Base-by-base conservation (phyloP, 2,888 invertebrate genomes). In the Mythimna lalbum region DNA sequence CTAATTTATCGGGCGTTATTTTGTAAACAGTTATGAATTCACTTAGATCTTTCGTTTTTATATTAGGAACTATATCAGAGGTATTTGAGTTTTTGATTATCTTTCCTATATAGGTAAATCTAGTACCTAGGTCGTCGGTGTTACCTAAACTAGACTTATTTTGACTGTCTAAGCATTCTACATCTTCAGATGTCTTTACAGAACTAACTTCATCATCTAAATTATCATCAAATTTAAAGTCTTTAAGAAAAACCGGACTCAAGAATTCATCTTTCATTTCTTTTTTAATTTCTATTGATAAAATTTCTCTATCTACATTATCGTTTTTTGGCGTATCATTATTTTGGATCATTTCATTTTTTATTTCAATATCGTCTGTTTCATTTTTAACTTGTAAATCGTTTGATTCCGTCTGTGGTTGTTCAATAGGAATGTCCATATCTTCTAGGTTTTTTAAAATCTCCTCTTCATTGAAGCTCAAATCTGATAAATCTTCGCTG, bases 341-440 rank as follows among this genome's bases (percentile, higher is more conserved):
- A 47, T 36, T 12, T n/a, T 27, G 47, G 17, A 50, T 17, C 1
- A 4, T 1, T 53, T 74, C 69, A 4, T 67, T 50, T 31, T 69
- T 61, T 4, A 68, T 56, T 23, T 27, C 27, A 39, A 49, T n/a
- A 0, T 65, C 33, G 10, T 55, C 53, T 17, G 19, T 17, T 64
- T 69, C 50, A 21, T 3, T 56, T 43, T 67, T 47, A 52, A 14
- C 14, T 12, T n/a, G 52, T 10, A 27, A n/a, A n/a, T 55, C 17
- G 6, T 17, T 33, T 0, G 21, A 3, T 31, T 47, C 49, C n/a
- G 10, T 1, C 10, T 19, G 9, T n/a, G 50, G 3, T 67, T 74
- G 36, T 70, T 87, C 85, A 4, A 91, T 81, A 5, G 94, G 94
- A 72, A 94, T 93, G 2, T 89, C 85, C 63, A 93, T 91, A 73